Conservation (phyloP, 1,140 invertebrate genomes). For the Polypedilum pembai region DNA sequence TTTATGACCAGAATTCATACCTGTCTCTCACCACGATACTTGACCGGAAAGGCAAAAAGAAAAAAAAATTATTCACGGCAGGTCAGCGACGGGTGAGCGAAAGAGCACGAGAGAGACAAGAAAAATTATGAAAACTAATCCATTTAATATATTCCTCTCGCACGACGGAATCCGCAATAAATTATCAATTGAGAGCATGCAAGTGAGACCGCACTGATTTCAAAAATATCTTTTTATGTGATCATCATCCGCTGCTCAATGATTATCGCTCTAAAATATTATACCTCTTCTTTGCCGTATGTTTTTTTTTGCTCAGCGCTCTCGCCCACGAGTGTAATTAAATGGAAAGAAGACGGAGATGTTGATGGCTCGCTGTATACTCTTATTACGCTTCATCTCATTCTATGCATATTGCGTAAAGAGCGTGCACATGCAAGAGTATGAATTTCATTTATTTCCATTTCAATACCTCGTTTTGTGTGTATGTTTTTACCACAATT, state of each 20-base stretch:
- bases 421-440: not conserved
- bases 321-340: slow-evolving; percentile 1
- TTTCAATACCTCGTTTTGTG: slow-evolving; percentile 17
- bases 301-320: too few relatives aligned
- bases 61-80: slow-evolving; percentile 2
- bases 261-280: not conserved
- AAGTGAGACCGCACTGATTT: slow-evolving; percentile 10
- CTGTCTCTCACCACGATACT: not conserved
- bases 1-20: not conserved
- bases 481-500: too few relatives aligned
- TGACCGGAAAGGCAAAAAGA: not conserved
- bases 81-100: not conserved
- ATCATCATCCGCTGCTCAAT: not conserved
- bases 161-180: not conserved
- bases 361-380: not conserved
- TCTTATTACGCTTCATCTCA: not conserved
- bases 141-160: not conserved
- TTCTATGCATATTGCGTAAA: not conserved
- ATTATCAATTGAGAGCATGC: not conserved
- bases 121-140: too few relatives aligned
- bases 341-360: not conserved
- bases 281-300: too few relatives aligned
- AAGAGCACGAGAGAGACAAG: too few relatives aligned
- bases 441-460: not conserved
- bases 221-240: not conserved